Base-by-base conservation (phyloP, 2,113 vertebrate genomes). In the Elephantulus edwardii region DNA sequence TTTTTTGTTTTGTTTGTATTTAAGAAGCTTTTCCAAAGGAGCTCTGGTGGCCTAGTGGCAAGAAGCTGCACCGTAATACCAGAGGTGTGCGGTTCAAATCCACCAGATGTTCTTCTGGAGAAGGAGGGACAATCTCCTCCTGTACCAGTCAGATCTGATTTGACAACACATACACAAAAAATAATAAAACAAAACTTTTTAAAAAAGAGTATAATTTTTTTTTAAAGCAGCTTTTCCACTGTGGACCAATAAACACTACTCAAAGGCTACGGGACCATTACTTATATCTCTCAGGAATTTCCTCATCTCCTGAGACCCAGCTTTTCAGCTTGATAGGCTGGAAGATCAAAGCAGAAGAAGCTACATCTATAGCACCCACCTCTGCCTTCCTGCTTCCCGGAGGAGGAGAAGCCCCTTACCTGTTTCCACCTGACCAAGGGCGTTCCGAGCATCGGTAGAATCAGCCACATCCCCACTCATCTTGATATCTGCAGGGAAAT, bases 381-480 rank as follows among this genome's bases (percentile, higher is more conserved):
- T 6, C 9, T 3, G 40, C n/a, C 50, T 50, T 16, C 52, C 72
- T n/a, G 13, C 56, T 17, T 28, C 19, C 85, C 42, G 42, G n/a
- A n/a, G 88, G 56, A 62, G n/a, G 66, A 91, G 74, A 28, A 86
- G 62, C 58, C 83, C 83, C 98, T 98, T 98, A 99, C 99, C 99
- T 97, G 98, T 93, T 91, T 98, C 98, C 93, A 98, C 96, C 87
- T 98, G 98, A 92, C 96, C 91, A 0, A 96, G 95, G 60, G 96
- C 97, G 1, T 97, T 96, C 64, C 96, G 96, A 62, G 97, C 93
- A 50, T 99, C 98, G 64, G 98, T 97, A 96, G 98, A 98, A 95
- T 99, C 98, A 75, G 98, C 98, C 2, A 98, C 94, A 93, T 99
- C 98, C 60, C 98, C 97, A 91, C 98, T 99, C 99, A 99, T 99